Evolutionary conservation across 2,113 vertebrate genomes (phyloP).

Genomic region (Coturnix japonica): DNA sequence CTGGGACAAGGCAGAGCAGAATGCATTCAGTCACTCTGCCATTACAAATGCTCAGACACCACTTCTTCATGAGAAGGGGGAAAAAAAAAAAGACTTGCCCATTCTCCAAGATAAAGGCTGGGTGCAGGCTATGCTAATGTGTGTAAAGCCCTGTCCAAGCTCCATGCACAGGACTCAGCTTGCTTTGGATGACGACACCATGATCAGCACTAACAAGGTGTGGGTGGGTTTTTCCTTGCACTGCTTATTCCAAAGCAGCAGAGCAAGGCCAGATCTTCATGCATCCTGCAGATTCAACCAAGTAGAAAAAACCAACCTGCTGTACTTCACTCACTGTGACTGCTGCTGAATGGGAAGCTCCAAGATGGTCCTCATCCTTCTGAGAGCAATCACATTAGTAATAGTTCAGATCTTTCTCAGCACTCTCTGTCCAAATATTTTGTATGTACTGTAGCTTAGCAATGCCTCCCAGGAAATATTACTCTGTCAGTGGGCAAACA

Average conservation of each 20-base stretch:
- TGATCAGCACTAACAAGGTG: rapidly evolving
- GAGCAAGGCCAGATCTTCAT: neutral
- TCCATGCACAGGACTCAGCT: neutral
- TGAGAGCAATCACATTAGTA: conserved; percentile 13
- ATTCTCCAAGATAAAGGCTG: neutral
- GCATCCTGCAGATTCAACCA: neutral
- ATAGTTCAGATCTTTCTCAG: conserved; percentile 34
- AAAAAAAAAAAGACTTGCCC: neutral
- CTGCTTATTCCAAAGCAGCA: neutral
- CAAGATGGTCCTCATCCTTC: conserved; percentile 13
- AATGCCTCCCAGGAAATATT: conserved; percentile 55
- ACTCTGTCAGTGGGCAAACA: conserved; percentile 59
- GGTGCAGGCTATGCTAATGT: neutral
- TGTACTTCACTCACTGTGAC: neutral
- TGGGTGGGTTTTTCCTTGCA: neutral
- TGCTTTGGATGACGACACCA: neutral
- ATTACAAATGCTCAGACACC: rapidly evolving
- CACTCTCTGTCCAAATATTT: conserved; percentile 32
- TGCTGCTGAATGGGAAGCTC: conserved; percentile 12
- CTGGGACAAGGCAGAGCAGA: neutral
- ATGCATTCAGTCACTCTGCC: neutral
- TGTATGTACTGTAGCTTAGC: conserved; percentile 39
- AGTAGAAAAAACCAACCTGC: rapidly evolving
- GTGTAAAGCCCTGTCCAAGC: neutral
- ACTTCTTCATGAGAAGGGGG: neutral